A percentile compares a stretch with the other conserved stretches of the same genome.
phyloP scores from a whole-genome alignment of 2,113 vertebrate genomes.

The Lepus timidus region DNA sequence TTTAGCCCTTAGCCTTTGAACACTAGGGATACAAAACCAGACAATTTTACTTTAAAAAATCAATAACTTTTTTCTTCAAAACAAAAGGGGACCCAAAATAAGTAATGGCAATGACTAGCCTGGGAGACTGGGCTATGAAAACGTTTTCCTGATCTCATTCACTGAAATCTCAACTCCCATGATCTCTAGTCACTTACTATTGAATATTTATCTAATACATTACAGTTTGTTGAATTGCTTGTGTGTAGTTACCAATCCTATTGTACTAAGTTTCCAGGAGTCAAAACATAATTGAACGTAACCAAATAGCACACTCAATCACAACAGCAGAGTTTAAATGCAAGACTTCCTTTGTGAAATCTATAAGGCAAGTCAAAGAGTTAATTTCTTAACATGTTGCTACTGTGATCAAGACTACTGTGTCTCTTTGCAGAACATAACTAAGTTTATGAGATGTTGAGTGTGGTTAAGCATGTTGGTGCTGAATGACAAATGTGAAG shows the following conservation, averaged over 20 bases:
- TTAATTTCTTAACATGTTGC: background rate
- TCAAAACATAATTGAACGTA: background rate
- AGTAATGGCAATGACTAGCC: background rate
- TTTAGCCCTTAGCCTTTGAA: background rate
- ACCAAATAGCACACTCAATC: background rate
- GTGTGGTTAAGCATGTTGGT: background rate
- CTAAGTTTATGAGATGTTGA: background rate
- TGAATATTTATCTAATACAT: constrained; percentile 28
- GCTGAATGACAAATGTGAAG: background rate
- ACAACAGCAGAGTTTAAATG: background rate
- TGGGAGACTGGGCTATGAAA: background rate
- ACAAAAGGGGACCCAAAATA: background rate
- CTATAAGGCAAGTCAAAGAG: background rate
- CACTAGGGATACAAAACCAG: background rate
- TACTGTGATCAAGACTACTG: background rate
- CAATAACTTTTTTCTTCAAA: background rate
- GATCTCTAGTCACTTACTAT: background rate
- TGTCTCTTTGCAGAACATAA: background rate
- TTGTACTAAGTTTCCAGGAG: constrained; percentile 1
- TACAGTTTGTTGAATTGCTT: background rate
- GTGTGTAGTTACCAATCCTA: background rate
- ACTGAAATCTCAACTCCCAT: background rate
- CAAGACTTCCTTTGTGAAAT: background rate
- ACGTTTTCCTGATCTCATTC: background rate
- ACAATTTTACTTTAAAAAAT: constrained; percentile 13